Base-by-base conservation (phyloP, 2,113 vertebrate genomes). In the Rhagologus leucostigma region DNA sequence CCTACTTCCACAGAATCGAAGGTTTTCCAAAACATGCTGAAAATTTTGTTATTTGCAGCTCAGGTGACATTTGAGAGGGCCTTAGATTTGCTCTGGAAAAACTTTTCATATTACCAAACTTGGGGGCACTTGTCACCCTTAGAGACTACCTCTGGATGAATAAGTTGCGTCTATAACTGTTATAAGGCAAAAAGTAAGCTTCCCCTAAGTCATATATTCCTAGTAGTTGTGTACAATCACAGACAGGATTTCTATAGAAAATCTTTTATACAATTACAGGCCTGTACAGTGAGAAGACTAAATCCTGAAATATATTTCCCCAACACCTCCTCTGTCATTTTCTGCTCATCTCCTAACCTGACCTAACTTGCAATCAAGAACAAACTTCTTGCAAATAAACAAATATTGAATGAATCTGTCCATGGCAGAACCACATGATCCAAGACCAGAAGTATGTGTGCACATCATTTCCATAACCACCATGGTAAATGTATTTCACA, bases 391-490 rank as follows among this genome's bases (percentile, higher is more conserved):
- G 29, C 9, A 79, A 50, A 37, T 27, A 21, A 82, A 18, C 12
- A 63, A 63, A 13, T 47, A 59, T 29, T 33, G 56, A 46, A 55
- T 50, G 15, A 50, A 75, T 63, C 26, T 30, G 20, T 33, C 18
- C 13, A 8, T 35, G 20, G 29, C 74, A 93, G 37, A 89, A 22
- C 7, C 6, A 14, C 0, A 0, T 0, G 2, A 62, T 69, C 19
- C 77, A 69, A 80, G 77, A 1, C 13, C 64, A 84, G 16, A 84
- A 53, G 32, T n/a, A 49, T 2, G 2, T 11, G 16, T n/a, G 11
- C 16, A 42, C 26, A 67, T 77, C 0, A 67, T 55, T 87, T 78
- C 39, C 1, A 0, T 71, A 71, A 39, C 14, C 82, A 42, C 32
- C 0, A 1, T 22, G 7, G 30, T 33, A 92, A 91, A 55, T 33